phyloP scores from a whole-genome alignment of 2,888 invertebrate species.

The Tolmerus cingulatus region DNA sequence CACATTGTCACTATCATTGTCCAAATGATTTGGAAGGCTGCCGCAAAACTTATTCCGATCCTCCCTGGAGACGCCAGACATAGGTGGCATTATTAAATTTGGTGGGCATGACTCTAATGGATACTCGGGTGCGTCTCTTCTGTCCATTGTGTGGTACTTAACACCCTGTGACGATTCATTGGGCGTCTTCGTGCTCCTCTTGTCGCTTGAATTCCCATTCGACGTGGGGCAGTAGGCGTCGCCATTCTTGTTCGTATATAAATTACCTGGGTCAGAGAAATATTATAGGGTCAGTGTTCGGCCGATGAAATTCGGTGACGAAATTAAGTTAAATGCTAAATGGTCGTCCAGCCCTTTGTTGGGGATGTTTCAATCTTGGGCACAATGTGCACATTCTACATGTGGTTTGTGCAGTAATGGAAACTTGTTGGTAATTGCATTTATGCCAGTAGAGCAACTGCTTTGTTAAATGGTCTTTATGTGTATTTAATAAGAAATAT shows the following conservation, averaged over 20 bases:
- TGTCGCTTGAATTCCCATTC: not conserved
- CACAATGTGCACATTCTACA: not conserved
- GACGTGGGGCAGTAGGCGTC: not conserved
- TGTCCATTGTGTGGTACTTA: slow-evolving; percentile 21
- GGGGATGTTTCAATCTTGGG: not conserved
- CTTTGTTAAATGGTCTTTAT: not conserved
- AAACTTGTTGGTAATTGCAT: not conserved
- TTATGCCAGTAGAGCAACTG: not conserved
- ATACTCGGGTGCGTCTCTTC: not conserved
- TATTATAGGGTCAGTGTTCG: not conserved
- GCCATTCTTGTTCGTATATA: slow-evolving; percentile 36
- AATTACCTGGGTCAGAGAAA: slow-evolving; percentile 5
- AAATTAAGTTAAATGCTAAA: not conserved
- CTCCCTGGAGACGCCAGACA: slow-evolving; percentile 46
- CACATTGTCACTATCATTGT: slow-evolving; percentile 45
- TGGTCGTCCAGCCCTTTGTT: not conserved
- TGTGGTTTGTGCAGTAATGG: not conserved
- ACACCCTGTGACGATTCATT: slow-evolving; percentile 11
- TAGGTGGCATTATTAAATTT: slow-evolving; percentile 45
- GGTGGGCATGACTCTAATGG: slow-evolving; percentile 33
- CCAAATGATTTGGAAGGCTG: slow-evolving; percentile 52
- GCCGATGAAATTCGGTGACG: no score
- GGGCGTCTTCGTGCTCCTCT: not conserved
- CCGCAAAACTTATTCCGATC: slow-evolving; percentile 52
- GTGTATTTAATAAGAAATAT: not conserved